Base-by-base conservation (phyloP, 1,140 invertebrate species). In the Pomacea maculata region DNA sequence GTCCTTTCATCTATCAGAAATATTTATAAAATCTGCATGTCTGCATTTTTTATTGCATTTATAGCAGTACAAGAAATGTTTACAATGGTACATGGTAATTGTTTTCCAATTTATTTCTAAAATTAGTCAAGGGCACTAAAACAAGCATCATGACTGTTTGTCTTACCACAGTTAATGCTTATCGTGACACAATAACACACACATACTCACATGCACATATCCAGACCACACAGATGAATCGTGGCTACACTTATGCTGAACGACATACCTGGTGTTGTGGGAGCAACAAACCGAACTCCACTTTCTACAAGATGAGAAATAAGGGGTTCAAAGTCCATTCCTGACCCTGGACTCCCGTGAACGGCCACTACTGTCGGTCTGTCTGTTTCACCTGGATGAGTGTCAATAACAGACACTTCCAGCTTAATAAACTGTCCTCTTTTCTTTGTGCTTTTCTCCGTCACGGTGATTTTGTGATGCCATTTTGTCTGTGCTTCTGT, bases 221-320 rank as follows among this genome's bases (percentile, higher is more conserved):
- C 12, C 54, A 45, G 34, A 71, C 9, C 61, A 14, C 15, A 61
- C 34, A 45, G 2, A 6, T 45, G 34, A 45, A 45, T 2, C 6
- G 34, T 45, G 34, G 34, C 34, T 45, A 45, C 34, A 45, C 2
- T 25, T 25, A 25, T 25, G 25, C 25, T 45, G 34, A 45, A 45
- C 2, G 57, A n/a, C 71, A 19, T 72, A 79, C 78, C 78, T 29
- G 78, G 78, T 55, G 71, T 72, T 29, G 78, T 79, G 12, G 78
- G 67, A 17, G 68, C 34, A 11, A 79, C 25, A 73, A 79, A 71
- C 21, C 78, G 78, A 9, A 79, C 29, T 25, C 67, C 67, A 29
- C 21, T 79, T 21, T 79, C 34, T 17, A 54, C 45, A n/a, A 79
- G 68, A 14, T 34, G 19, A 21, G 65, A 55, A 34, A 79, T 79